Conservation (phyloP, 2,113 vertebrate genomes). For the Nymphicus hollandicus region DNA sequence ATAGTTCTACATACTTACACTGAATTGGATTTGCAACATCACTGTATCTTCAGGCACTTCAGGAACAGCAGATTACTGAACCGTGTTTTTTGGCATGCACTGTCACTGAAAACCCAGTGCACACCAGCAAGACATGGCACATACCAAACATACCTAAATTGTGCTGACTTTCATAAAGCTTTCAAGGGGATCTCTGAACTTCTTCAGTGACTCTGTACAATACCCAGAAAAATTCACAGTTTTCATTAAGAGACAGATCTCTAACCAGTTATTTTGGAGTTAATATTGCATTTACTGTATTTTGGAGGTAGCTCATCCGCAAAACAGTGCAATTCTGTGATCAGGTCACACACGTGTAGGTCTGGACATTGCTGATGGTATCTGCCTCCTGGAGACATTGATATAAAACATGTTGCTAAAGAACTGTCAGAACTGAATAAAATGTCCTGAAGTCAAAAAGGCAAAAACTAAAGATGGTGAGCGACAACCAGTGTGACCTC, state of each 20-base stretch:
- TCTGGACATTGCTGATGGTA: slow-evolving; percentile 9
- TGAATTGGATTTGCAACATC: neutral
- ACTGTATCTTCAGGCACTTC: neutral
- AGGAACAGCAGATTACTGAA: neutral
- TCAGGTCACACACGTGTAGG: neutral
- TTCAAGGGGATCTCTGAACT: neutral
- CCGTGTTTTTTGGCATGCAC: neutral
- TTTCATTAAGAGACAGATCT: neutral
- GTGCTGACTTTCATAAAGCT: neutral
- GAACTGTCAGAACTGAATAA: neutral
- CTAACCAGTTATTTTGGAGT: neutral
- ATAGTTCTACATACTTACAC: neutral
- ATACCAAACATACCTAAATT: neutral
- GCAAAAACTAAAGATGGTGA: neutral
- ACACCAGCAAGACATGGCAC: neutral
- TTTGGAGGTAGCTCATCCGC: neutral
- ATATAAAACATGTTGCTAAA: neutral
- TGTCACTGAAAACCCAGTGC: neutral
- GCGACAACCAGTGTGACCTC: neutral
- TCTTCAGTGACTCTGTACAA: neutral
- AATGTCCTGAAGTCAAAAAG: neutral
- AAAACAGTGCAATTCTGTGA: neutral
- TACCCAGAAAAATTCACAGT: accelerated
- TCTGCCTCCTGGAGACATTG: neutral
- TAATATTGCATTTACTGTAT: neutral